Percentiles rank a stretch among this genome's conserved stretches.
Evolutionary conservation across 2,113 vertebrate genomes (phyloP).

Genomic region (Notothenia rossii): DNA sequence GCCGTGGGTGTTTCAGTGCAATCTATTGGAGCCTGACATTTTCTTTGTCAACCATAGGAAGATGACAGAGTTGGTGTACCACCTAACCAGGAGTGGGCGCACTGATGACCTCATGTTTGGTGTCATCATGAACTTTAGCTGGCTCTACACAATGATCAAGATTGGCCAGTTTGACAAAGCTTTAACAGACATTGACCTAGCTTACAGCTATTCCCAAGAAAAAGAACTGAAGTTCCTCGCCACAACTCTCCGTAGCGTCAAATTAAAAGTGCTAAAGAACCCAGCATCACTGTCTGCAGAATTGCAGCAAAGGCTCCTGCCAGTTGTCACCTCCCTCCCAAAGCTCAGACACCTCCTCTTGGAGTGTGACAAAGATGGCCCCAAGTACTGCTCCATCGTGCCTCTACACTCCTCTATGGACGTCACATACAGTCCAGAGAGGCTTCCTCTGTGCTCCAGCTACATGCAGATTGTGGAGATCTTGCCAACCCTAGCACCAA

Average conservation of each 20-base stretch:
- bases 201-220: slow-evolving; percentile 94
- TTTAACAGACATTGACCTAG: slow-evolving; percentile 93
- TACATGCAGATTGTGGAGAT: slow-evolving; percentile 97
- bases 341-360: slow-evolving; percentile 96
- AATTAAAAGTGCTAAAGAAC: slow-evolving; percentile 91
- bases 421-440: slow-evolving; percentile 95
- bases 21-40: slow-evolving; percentile 95
- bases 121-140: slow-evolving; percentile 99
- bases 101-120: slow-evolving; percentile 95
- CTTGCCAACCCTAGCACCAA: slow-evolving; percentile 93
- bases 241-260: slow-evolving; percentile 92
- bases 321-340: slow-evolving; percentile 95
- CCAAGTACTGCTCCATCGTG: slow-evolving; percentile 98
- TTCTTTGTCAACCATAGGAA: slow-evolving; percentile 99
- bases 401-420: slow-evolving; percentile 98
- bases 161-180: slow-evolving; percentile 97
- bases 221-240: slow-evolving; percentile 98
- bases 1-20: slow-evolving; percentile 99
- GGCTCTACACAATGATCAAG: slow-evolving; percentile 99
- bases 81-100: slow-evolving; percentile 93
- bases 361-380: slow-evolving; percentile 98
- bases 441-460: slow-evolving; percentile 92
- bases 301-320: slow-evolving; percentile 95
- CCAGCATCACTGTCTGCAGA: slow-evolving; percentile 96
- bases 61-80: slow-evolving; percentile 96